Percentiles rank a stretch among this genome's conserved stretches.
These are phyloP conservation scores for Numida meleagris DNA, from an alignment of 2,113 vertebrate genomes.

Conservation along the genomic window DNA sequence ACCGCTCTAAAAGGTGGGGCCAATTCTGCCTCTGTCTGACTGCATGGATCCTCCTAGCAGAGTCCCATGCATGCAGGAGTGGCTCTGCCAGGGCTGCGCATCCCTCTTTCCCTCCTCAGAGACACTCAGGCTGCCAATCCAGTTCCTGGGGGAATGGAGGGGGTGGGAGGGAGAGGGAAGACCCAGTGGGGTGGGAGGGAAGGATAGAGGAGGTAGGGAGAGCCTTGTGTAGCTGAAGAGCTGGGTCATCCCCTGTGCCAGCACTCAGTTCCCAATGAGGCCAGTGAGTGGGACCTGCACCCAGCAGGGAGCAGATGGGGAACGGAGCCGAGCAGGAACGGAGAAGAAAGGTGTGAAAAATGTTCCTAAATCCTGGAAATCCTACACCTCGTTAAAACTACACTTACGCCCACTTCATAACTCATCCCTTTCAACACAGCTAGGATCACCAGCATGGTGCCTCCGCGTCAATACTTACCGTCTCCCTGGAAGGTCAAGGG, in stretches of 20 bases:
- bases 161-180: neutral
- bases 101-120: neutral
- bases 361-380: constrained; percentile 62
- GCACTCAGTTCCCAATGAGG: neutral
- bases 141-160: neutral
- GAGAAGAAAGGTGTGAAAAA: constrained; percentile 46
- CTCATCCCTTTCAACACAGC: constrained; percentile 64
- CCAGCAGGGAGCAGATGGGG: neutral
- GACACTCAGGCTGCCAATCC: constrained; percentile 21
- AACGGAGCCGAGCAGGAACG: neutral
- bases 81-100: neutral
- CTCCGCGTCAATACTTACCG: constrained; percentile 18
- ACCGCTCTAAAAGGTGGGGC: neutral
- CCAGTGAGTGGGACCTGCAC: rapidly evolving
- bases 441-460: constrained; percentile 8
- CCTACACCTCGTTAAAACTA: constrained; percentile 46
- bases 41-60: neutral
- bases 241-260: rapidly evolving
- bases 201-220: neutral
- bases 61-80: rapidly evolving
- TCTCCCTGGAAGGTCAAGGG: constrained; percentile 64
- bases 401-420: constrained; percentile 41
- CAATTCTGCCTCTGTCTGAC: neutral
- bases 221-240: neutral
- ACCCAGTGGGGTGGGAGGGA: neutral